Evolutionary conservation across 2,888 invertebrate species (phyloP).

Genomic region (Endotricha flammealis): DNA sequence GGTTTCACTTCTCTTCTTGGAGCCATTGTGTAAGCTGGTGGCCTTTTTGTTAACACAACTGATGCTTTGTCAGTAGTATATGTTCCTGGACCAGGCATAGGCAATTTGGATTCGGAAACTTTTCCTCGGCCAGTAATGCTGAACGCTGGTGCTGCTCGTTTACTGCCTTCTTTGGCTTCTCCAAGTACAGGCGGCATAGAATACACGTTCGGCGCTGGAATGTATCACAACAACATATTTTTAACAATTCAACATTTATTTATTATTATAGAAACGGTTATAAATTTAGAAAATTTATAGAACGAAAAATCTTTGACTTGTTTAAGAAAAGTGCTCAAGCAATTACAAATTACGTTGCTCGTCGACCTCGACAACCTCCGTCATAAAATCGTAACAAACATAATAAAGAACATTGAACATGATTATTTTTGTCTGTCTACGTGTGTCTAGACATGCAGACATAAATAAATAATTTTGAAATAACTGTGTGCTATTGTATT

Average conservation of each 20-base stretch:
- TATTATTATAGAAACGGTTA: too few species aligned
- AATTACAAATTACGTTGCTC: too few species aligned
- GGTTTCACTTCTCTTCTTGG: conserved; percentile 62
- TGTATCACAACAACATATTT: too few species aligned
- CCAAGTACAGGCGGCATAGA: conserved; percentile 88
- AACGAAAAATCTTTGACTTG: too few species aligned
- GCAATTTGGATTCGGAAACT: conserved; percentile 53
- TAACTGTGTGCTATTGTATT: too few species aligned
- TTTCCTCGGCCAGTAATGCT: conserved; percentile 92
- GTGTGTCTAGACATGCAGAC: background rate
- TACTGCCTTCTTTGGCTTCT: conserved; percentile 72
- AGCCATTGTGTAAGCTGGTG: conserved; percentile 93
- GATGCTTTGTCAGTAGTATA: conserved; percentile 80
- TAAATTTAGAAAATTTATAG: too few species aligned
- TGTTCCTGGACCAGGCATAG: conserved; percentile 90
- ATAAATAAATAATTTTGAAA: background rate
- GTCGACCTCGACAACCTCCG: too few species aligned
- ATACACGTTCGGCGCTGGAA: conserved; percentile 91
- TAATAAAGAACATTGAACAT: too few species aligned
- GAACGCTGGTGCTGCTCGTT: conserved; percentile 89
- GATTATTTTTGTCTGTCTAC: too few species aligned
- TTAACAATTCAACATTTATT: too few species aligned
- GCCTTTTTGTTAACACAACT: conserved; percentile 57
- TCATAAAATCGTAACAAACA: too few species aligned
- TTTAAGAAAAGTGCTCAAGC: too few species aligned